Base-by-base conservation (phyloP, 1,140 invertebrate species). In the Ptiloglossa arizonensis region DNA sequence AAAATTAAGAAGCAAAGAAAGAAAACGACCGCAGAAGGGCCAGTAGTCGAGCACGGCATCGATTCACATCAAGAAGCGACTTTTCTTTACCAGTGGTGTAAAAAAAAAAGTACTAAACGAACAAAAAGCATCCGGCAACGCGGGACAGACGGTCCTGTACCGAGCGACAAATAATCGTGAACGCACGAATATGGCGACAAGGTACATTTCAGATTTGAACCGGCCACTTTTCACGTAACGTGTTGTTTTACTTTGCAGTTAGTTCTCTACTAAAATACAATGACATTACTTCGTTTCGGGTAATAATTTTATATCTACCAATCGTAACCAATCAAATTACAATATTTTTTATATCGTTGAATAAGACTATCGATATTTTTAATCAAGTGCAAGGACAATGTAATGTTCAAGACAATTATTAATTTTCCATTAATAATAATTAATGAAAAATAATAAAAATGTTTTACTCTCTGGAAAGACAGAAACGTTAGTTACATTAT, bases 91-190 rank as follows among this genome's bases (percentile, higher is more conserved):
- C 22, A 0, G 11, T 3, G 2, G 13, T 0, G 15, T 0, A 22
- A 27, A 50, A 71, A 27, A 35, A 35, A 24, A 32, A 48, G 17
- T 24, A 19, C 15, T 19, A 0, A 19, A 24, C 5, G 22, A 50
- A 35, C 19, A 60, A 8, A 38, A 60, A 35, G 0, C 5, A 63
- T 38, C 6, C 4, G 6, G 1, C 24, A 22, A 5, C n/a, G 15
- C 6, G 54, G 27, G 22, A 11, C 15, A 1, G 24, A 8, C 6
- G n/a, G n/a, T n/a, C n/a, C 1, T 0, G 6, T 38, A 13, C 19
- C 11, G 8, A 22, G 52, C 59, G 76, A 75, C 57, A 62, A 83
- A 52, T 79, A 83, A 81, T 78, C 50, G 44, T 57, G 67, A 46
- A 29, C 50, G 62, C 70, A 57, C 9, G 80, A 71, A 74, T 54